These are phyloP conservation scores for Eulimnadia texana DNA, from an alignment of 1,140 invertebrate species.

Conservation along the genomic window DNA sequence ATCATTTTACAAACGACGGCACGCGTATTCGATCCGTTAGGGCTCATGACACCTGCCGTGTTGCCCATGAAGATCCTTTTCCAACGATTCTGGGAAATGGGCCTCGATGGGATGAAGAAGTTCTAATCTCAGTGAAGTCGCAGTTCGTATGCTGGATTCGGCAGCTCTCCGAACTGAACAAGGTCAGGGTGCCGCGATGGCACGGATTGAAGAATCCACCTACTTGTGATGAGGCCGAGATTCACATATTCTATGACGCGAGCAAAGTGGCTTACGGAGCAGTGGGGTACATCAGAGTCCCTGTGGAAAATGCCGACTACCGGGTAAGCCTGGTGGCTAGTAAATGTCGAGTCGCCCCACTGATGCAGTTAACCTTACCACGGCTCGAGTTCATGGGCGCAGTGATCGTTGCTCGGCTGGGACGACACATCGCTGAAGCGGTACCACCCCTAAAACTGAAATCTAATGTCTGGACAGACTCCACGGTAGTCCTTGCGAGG, in stretches of 20 bases:
- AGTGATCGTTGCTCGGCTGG: constrained; percentile 6
- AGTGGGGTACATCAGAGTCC: not conserved
- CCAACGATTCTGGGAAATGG: too few relatives aligned
- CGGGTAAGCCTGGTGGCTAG: not conserved
- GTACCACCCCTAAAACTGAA: not conserved
- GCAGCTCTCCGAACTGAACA: not conserved
- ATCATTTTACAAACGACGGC: too few relatives aligned
- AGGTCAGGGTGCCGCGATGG: constrained; percentile 2
- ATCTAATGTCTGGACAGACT: constrained; percentile 26
- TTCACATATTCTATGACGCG: constrained; percentile 1
- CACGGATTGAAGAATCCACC: not conserved
- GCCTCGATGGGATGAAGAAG: too few relatives aligned
- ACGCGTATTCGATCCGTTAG: too few relatives aligned
- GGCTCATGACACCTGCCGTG: too few relatives aligned
- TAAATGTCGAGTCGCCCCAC: not conserved
- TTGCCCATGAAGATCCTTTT: too few relatives aligned
- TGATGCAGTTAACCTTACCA: not conserved
- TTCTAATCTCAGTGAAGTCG: too few relatives aligned
- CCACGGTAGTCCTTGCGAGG: constrained; percentile 27
- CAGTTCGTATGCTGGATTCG: too few relatives aligned
- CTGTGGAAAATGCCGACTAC: not conserved
- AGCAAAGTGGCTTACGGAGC: not conserved
- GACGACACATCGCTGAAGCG: constrained; percentile 1
- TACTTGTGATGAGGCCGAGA: not conserved
- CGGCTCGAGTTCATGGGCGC: constrained; percentile 12